These are phyloP conservation scores for Saturnia japonica DNA, from an alignment of 2,888 invertebrate genomes.

Conservation along the genomic window DNA sequence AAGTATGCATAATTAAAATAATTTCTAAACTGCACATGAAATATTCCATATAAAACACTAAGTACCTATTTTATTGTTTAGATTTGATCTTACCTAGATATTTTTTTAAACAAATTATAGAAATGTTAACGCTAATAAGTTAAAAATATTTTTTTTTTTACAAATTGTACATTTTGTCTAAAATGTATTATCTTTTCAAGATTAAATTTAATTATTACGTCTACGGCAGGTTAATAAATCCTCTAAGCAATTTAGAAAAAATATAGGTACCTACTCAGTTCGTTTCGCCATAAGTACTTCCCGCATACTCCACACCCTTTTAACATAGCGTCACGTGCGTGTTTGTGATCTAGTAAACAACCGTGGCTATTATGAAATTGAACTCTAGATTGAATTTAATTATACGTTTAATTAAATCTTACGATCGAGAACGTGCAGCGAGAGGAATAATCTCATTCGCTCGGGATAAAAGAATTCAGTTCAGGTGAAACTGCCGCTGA, in stretches of 20 bases:
- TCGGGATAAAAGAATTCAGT: constrained; percentile 39
- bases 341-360: constrained; percentile 39
- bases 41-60: neutral
- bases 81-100: neutral
- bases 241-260: neutral
- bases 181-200: neutral
- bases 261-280: neutral
- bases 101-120: too few species aligned
- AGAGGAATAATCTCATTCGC: constrained; percentile 33
- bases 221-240: neutral
- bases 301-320: constrained; percentile 18
- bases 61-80: neutral
- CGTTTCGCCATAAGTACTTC: neutral
- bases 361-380: constrained; percentile 47
- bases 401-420: constrained; percentile 58
- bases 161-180: neutral
- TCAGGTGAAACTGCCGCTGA: constrained; percentile 54
- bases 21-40: neutral
- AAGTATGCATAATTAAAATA: neutral
- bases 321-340: constrained; percentile 21
- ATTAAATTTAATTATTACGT: neutral
- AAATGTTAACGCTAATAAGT: too few species aligned
- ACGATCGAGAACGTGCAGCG: constrained; percentile 42
- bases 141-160: neutral
- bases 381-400: constrained; percentile 52